phyloP scores from a whole-genome alignment of 2,888 invertebrate genomes.

The Serrognathus titanus region DNA sequence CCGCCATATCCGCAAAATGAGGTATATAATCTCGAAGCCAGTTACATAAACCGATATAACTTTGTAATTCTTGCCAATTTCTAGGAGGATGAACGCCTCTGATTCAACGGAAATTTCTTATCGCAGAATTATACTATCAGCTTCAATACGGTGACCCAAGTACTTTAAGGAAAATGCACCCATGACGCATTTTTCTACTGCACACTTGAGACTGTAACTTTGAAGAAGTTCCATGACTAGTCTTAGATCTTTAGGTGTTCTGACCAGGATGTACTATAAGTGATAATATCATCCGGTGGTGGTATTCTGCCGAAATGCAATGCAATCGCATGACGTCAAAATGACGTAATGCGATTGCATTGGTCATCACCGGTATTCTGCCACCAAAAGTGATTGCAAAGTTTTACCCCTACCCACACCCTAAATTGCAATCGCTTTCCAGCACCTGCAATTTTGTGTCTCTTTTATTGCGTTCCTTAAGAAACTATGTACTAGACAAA shows the following conservation, averaged over 20 bases:
- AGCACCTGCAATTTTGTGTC: no score
- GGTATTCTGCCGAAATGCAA: neutral
- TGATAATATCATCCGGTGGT: conserved; percentile 31
- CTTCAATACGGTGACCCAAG: conserved; percentile 5
- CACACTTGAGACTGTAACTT: conserved; percentile 9
- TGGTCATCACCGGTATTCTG: no score
- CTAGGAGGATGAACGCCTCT: neutral
- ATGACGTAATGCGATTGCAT: no score
- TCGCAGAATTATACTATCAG: conserved; percentile 1
- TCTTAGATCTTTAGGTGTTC: conserved; percentile 22
- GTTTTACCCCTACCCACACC: no score
- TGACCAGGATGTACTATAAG: conserved; percentile 14
- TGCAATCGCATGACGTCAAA: no score
- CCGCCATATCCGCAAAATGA: conserved; percentile 18
- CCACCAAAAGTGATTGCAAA: no score
- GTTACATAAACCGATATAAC: conserved; percentile 24
- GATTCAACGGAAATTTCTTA: neutral
- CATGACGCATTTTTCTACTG: conserved; percentile 3
- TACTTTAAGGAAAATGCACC: conserved; percentile 3
- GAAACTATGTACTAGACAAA: no score
- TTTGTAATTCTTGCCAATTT: conserved; percentile 1
- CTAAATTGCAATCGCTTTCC: no score
- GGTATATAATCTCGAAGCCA: conserved; percentile 32
- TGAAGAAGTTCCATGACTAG: conserved; percentile 23
- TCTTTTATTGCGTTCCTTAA: no score